Percentiles rank a stretch among this genome's conserved stretches.
phyloP scores from a whole-genome alignment of 2,113 vertebrate genomes.

The Leuciscus idus region DNA sequence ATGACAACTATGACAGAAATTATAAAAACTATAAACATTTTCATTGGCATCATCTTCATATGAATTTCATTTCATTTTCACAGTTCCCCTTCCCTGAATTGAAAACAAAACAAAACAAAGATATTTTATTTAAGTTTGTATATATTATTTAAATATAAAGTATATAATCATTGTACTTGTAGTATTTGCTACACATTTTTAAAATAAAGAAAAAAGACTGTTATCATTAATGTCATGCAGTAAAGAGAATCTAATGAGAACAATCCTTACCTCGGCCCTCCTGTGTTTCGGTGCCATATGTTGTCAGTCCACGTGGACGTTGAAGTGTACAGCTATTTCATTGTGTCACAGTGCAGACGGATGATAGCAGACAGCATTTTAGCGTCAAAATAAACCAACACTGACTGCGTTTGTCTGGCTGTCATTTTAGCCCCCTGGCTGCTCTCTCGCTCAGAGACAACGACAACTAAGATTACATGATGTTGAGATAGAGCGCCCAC shows the following conservation, averaged over 20 bases:
- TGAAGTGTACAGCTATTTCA: conserved; percentile 16
- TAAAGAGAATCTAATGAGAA: background rate
- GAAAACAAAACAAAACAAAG: background rate
- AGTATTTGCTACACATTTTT: background rate
- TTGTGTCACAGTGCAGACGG: background rate
- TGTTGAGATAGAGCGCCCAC: background rate
- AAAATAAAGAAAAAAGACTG: background rate
- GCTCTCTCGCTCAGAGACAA: conserved; percentile 19
- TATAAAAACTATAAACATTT: too few relatives aligned
- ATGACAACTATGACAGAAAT: too few relatives aligned
- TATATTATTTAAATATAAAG: background rate
- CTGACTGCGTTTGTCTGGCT: conserved; percentile 32
- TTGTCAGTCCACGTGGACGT: background rate
- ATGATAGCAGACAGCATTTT: conserved; percentile 25
- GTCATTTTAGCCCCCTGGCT: conserved; percentile 23
- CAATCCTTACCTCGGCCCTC: background rate
- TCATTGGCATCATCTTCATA: background rate
- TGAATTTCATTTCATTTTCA: background rate
- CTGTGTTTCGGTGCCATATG: conserved; percentile 11
- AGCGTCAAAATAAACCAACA: conserved; percentile 17
- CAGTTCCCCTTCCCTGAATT: background rate
- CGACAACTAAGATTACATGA: conserved; percentile 17
- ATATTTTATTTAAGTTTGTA: background rate
- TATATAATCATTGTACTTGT: background rate
- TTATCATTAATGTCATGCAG: too few relatives aligned